These are phyloP conservation scores for Gila robusta DNA, from an alignment of 2,797 vertebrate genomes.

Conservation along the genomic window DNA sequence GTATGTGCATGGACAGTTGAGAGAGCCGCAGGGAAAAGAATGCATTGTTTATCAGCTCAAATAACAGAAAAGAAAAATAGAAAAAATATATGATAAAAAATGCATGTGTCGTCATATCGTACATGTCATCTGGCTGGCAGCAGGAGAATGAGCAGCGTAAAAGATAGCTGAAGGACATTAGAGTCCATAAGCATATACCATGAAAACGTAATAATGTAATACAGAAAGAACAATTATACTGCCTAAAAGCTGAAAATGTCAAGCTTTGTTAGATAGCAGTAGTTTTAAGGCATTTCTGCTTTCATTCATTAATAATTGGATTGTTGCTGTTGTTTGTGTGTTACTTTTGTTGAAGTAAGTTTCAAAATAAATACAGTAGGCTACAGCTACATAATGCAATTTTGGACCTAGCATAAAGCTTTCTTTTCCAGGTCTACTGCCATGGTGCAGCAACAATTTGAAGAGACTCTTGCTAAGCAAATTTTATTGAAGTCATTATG, in stretches of 20 bases:
- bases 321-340: background rate
- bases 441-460: background rate
- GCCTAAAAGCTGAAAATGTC: background rate
- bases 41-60: slow-evolving; percentile 34
- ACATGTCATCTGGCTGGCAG: slow-evolving; percentile 9
- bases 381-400: background rate
- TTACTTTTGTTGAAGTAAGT: background rate
- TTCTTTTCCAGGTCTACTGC: background rate
- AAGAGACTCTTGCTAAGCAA: background rate
- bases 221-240: background rate
- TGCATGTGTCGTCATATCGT: background rate
- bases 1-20: background rate
- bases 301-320: background rate
- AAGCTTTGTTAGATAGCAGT: background rate
- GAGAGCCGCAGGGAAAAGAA: background rate
- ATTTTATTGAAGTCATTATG: background rate
- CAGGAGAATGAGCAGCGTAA: slow-evolving; percentile 11
- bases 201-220: background rate
- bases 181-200: slow-evolving; percentile 18
- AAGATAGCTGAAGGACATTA: slow-evolving; percentile 25
- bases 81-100: background rate
- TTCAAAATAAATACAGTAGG: background rate
- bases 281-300: background rate
- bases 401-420: background rate
- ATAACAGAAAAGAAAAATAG: background rate